Percentiles rank a stretch among this genome's conserved stretches.
phyloP scores from a whole-genome alignment of 2,797 vertebrate genomes.

The Babyrousa celebensis region DNA sequence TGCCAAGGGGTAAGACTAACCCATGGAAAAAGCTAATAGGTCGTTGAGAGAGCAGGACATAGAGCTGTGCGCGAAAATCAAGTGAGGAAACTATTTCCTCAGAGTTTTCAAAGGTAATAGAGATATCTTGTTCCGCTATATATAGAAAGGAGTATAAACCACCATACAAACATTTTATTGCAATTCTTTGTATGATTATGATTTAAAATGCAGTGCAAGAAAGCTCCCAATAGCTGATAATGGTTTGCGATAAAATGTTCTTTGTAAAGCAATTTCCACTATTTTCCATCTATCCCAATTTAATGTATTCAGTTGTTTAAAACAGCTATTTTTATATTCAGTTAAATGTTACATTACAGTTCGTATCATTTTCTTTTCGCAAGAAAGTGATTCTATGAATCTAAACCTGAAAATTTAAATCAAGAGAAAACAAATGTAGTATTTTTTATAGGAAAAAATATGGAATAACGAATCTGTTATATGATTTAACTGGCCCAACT shows the following conservation, averaged over 20 bases:
- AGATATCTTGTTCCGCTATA: conserved; percentile 63
- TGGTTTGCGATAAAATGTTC: conserved; percentile 82
- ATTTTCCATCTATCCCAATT: conserved; percentile 82
- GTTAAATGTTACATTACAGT: conserved; percentile 80
- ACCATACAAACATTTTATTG: conserved; percentile 69
- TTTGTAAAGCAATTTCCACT: conserved; percentile 84
- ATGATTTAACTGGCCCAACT: not conserved
- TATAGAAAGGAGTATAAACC: conserved; percentile 59
- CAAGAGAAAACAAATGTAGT: conserved; percentile 58
- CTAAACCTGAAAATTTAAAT: conserved; percentile 73
- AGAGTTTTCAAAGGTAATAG: conserved; percentile 69
- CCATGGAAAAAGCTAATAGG: not conserved
- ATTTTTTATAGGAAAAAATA: conserved; percentile 50
- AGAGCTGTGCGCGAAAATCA: conserved; percentile 20
- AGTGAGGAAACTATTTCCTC: conserved; percentile 56
- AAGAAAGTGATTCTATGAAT: conserved; percentile 77
- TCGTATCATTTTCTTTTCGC: conserved; percentile 79
- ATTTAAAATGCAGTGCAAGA: conserved; percentile 79
- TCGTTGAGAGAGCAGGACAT: not conserved
- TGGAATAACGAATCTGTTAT: conserved; percentile 5
- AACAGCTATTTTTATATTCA: conserved; percentile 82
- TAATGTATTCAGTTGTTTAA: conserved; percentile 84
- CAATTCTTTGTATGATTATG: conserved; percentile 77
- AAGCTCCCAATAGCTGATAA: conserved; percentile 79
- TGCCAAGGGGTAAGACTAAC: not conserved